These are phyloP conservation scores for Tetrapedia diversipes DNA, from an alignment of 2,888 invertebrate genomes.

Conservation along the genomic window DNA sequence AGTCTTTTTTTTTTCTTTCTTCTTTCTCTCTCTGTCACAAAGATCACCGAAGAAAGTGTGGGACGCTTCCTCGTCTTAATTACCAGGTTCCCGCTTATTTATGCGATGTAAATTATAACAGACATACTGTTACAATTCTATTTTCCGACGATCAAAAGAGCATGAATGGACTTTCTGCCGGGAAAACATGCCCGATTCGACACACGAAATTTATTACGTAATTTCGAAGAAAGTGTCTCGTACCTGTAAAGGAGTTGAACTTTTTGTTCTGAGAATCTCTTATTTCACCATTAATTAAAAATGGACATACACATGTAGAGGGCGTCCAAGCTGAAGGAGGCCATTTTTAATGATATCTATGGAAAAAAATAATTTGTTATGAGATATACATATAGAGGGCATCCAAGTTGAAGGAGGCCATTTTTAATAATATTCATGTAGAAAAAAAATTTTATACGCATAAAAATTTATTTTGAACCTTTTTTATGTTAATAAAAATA, in stretches of 20 bases:
- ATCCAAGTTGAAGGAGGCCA: too few relatives aligned
- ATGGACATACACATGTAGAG: too few relatives aligned
- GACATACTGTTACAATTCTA: slow-evolving; percentile 27
- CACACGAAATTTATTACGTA: slow-evolving; percentile 13
- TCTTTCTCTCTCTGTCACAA: slow-evolving; percentile 27
- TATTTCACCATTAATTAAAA: too few relatives aligned
- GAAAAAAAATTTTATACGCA: too few relatives aligned
- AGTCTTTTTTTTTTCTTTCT: slow-evolving; percentile 9
- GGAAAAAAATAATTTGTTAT: too few relatives aligned
- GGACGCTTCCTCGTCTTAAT: slow-evolving; percentile 41
- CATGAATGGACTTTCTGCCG: slow-evolving; percentile 13
- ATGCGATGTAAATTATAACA: slow-evolving; percentile 37
- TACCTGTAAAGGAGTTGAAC: background rate
- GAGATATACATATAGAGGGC: too few relatives aligned
- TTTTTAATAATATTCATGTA: too few relatives aligned
- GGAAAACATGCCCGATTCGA: background rate
- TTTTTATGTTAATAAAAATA: too few relatives aligned
- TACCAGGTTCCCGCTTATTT: slow-evolving; percentile 23
- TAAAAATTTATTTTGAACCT: too few relatives aligned
- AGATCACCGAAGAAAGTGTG: slow-evolving; percentile 53
- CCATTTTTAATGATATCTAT: too few relatives aligned
- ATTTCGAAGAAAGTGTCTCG: background rate
- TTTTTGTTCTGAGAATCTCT: background rate
- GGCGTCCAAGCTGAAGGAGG: too few relatives aligned
- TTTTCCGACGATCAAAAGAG: slow-evolving; percentile 16